Conservation (phyloP, 1,140 invertebrate genomes). For the Drosophila repleta region DNA sequence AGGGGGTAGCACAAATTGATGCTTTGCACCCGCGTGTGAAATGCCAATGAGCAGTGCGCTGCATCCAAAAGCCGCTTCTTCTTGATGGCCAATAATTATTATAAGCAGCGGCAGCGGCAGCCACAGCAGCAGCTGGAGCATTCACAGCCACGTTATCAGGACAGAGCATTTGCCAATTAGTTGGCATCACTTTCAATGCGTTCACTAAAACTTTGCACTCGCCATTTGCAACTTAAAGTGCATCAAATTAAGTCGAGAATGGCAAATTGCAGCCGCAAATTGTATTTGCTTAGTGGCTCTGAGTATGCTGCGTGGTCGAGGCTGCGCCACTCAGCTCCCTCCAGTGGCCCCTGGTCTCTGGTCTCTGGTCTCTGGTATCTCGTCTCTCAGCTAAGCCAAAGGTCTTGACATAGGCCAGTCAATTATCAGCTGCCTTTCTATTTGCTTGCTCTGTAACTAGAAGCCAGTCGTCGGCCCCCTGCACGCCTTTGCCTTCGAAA, state of each 20-base stretch:
- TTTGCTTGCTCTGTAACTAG: conserved; percentile 60
- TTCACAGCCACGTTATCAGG: conserved; percentile 60
- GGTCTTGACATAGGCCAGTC: conserved; percentile 70
- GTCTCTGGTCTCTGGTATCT: neutral
- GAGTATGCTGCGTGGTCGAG: neutral
- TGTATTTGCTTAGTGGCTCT: conserved; percentile 54
- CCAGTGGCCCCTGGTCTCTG: neutral
- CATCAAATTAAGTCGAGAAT: conserved; percentile 58
- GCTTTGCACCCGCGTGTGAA: conserved; percentile 43
- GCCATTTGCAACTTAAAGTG: conserved; percentile 48
- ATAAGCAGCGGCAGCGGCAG: conserved; percentile 28
- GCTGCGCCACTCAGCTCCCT: neutral
- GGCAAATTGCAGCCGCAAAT: conserved; percentile 74
- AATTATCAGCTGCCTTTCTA: conserved; percentile 72
- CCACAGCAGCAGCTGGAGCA: neutral
- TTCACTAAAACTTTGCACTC: conserved; percentile 32
- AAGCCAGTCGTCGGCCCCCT: conserved; percentile 35
- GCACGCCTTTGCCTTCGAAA: conserved; percentile 36
- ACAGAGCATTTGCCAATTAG: conserved; percentile 59
- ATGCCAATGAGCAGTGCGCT: conserved; percentile 6
- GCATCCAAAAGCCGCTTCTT: conserved; percentile 19
- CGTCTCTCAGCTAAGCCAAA: conserved; percentile 31
- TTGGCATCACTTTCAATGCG: conserved; percentile 55
- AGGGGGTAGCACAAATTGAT: conserved; percentile 41
- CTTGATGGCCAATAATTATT: conserved; percentile 68